These are phyloP conservation scores for Sericinus montela DNA, from an alignment of 2,888 invertebrate genomes.

Conservation along the genomic window DNA sequence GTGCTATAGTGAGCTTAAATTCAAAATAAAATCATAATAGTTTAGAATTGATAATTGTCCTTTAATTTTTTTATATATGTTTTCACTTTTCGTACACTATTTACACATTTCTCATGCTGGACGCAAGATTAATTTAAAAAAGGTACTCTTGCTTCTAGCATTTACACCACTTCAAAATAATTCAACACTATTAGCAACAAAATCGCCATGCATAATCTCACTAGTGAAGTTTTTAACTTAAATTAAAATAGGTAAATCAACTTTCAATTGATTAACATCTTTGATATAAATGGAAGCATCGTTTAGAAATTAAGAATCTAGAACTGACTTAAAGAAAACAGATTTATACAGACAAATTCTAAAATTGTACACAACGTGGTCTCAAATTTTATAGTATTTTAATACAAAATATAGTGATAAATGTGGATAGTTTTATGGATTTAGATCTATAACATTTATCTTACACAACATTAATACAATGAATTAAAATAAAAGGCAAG, in stretches of 20 bases:
- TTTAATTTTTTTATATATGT: constrained; percentile 51
- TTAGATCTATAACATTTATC: too few species aligned
- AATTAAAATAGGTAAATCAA: constrained; percentile 68
- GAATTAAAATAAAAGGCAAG: too few species aligned
- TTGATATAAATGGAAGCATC: constrained; percentile 80
- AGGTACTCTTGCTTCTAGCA: constrained; percentile 55
- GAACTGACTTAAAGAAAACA: constrained; percentile 37
- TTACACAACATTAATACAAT: too few species aligned
- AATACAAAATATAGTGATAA: constrained; percentile 14
- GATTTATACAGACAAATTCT: constrained; percentile 24
- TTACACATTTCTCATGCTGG: constrained; percentile 62
- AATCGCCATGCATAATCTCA: constrained; percentile 76
- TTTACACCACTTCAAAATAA: constrained; percentile 46
- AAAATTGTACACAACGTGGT: constrained; percentile 40
- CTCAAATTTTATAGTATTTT: constrained; percentile 4
- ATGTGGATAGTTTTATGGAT: constrained; percentile 19
- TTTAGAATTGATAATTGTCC: constrained; percentile 60
- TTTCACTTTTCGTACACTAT: constrained; percentile 58
- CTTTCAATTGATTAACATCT: constrained; percentile 73
- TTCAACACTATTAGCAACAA: constrained; percentile 63
- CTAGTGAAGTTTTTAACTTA: constrained; percentile 64
- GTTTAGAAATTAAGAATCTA: constrained; percentile 70
- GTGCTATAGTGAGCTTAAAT: constrained; percentile 77
- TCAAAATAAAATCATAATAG: constrained; percentile 74
- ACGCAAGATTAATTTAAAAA: constrained; percentile 67